Evolutionary conservation across 2,888 invertebrate species (phyloP).

Genomic region (Chesias legatella): DNA sequence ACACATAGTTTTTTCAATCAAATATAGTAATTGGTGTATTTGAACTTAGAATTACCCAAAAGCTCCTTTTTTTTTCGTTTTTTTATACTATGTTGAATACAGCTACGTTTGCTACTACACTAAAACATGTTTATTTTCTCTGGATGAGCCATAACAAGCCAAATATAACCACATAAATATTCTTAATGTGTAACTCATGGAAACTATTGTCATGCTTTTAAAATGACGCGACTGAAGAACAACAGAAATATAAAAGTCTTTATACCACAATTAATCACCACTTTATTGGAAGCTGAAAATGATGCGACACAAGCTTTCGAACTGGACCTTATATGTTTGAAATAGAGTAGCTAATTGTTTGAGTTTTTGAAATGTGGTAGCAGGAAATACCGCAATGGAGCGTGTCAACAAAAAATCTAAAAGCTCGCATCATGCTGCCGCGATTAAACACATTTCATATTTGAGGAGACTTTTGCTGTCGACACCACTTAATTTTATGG

Average conservation of each 20-base stretch:
- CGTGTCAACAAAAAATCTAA: conserved; percentile 73
- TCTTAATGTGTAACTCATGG: conserved; percentile 44
- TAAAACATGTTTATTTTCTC: conserved; percentile 3
- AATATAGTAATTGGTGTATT: too few species aligned
- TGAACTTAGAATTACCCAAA: too few species aligned
- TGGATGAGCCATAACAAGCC: conserved; percentile 20
- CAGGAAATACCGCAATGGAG: conserved; percentile 74
- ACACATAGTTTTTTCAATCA: too few species aligned
- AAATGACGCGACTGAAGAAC: conserved; percentile 63
- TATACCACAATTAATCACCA: conserved; percentile 77
- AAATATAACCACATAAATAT: conserved; percentile 36
- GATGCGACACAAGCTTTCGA: conserved; percentile 28
- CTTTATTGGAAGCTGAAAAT: conserved; percentile 48
- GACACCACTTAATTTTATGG: conserved; percentile 66
- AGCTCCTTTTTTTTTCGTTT: too few species aligned
- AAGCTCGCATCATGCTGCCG: conserved; percentile 71
- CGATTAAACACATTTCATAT: conserved; percentile 77
- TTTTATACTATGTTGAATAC: neutral
- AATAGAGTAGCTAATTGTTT: conserved; percentile 33
- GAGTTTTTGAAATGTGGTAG: conserved; percentile 43
- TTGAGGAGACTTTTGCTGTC: conserved; percentile 65
- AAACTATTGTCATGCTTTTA: conserved; percentile 54
- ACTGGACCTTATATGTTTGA: conserved; percentile 31
- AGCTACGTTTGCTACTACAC: neutral
- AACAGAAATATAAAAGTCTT: conserved; percentile 73